Percentiles rank a stretch among this genome's conserved stretches.
These are phyloP conservation scores for Thaleichthys pacificus DNA, from an alignment of 2,797 vertebrate species.

Conservation along the genomic window DNA sequence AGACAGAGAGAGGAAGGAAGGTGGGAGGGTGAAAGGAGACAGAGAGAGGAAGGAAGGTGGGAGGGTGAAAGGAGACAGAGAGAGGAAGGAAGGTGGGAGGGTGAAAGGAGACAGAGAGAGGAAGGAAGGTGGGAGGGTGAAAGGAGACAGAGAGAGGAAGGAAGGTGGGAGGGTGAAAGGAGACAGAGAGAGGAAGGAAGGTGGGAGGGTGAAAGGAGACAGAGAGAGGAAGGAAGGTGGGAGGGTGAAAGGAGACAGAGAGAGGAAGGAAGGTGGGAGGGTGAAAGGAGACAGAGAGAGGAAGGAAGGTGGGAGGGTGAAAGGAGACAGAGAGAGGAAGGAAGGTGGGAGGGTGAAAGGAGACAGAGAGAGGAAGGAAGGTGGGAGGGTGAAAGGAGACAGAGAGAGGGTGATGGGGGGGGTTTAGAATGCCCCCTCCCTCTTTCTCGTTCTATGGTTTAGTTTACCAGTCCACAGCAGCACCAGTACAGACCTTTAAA, in stretches of 20 bases:
- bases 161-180: not conserved
- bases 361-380: not conserved
- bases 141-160: not conserved
- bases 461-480: not conserved
- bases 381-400: not conserved
- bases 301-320: not conserved
- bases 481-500: not conserved
- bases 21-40: not conserved
- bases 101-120: not conserved
- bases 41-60: not conserved
- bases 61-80: not conserved
- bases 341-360: not conserved
- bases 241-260: not conserved
- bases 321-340: not conserved
- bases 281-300: not conserved
- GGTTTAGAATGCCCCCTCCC: slow-evolving; percentile 1
- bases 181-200: not conserved
- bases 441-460: slow-evolving; percentile 7
- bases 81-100: not conserved
- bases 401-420: not conserved
- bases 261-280: not conserved
- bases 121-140: not conserved
- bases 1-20: not conserved
- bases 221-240: not conserved
- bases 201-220: not conserved